phyloP scores from a whole-genome alignment of 2,888 invertebrate species.

The Drosophila bunnanda region DNA sequence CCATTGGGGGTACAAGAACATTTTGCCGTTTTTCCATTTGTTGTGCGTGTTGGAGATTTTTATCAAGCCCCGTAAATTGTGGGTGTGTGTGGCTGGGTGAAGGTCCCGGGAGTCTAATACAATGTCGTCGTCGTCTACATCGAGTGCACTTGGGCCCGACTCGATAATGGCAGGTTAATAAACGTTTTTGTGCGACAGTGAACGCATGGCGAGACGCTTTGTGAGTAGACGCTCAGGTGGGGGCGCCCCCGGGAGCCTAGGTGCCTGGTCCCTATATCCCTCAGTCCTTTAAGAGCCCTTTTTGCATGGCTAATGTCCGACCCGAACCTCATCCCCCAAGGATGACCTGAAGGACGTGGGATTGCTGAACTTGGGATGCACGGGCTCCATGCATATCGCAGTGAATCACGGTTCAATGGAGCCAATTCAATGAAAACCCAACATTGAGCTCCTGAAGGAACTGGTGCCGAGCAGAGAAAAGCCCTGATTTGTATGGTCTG shows the following conservation, averaged over 20 bases:
- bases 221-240: constrained; percentile 22
- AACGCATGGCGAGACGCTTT: constrained; percentile 42
- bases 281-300: constrained; percentile 13
- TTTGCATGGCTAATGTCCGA: constrained; percentile 36
- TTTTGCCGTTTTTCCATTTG: constrained; percentile 45
- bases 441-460: not conserved
- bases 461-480: not conserved
- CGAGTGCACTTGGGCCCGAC: constrained; percentile 50
- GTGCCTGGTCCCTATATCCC: not conserved
- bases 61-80: constrained; percentile 69
- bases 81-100: constrained; percentile 8
- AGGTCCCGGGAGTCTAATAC: constrained; percentile 37
- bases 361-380: constrained; percentile 16
- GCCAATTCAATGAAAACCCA: constrained; percentile 18
- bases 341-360: constrained; percentile 27
- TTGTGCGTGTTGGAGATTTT: constrained; percentile 72
- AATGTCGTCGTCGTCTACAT: constrained; percentile 34
- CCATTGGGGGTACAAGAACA: constrained; percentile 8
- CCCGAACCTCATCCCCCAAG: constrained; percentile 5
- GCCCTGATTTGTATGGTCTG: not conserved
- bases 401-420: constrained; percentile 39
- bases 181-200: constrained; percentile 70
- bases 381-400: constrained; percentile 10
- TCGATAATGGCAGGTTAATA: constrained; percentile 75
- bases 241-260: not conserved